phyloP scores from a whole-genome alignment of 2,797 vertebrate species.

The Pygocentrus nattereri region DNA sequence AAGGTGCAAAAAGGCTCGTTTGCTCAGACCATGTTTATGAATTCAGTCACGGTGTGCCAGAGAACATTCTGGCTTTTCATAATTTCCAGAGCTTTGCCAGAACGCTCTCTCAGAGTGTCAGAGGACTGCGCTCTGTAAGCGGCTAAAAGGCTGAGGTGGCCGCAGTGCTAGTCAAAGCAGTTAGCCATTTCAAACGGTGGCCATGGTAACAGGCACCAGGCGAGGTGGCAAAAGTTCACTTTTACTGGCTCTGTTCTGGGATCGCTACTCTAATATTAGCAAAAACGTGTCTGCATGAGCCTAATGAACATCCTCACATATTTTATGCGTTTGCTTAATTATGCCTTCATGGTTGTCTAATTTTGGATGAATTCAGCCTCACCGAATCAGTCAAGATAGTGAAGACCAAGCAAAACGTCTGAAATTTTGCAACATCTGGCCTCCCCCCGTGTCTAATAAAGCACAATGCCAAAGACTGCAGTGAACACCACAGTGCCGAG shows the following conservation, averaged over 20 bases:
- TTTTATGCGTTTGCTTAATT: background rate
- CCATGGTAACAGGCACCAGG: background rate
- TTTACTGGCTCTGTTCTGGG: background rate
- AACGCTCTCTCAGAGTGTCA: background rate
- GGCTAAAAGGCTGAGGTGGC: conserved; percentile 11
- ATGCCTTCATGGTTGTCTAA: background rate
- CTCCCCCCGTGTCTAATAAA: background rate
- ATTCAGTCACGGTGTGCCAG: background rate
- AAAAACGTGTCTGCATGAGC: background rate
- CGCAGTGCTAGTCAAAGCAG: background rate
- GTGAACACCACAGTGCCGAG: background rate
- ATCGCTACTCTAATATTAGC: background rate
- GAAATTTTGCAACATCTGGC: conserved; percentile 25
- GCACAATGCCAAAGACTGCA: conserved; percentile 1
- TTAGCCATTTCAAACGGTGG: conserved; percentile 9
- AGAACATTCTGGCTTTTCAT: conserved; percentile 17
- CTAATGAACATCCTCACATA: background rate
- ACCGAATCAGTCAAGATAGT: background rate
- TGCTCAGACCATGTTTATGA: background rate
- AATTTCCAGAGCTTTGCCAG: background rate
- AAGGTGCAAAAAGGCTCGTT: background rate
- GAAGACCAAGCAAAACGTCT: conserved; percentile 17
- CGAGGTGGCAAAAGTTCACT: background rate
- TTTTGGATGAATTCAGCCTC: background rate
- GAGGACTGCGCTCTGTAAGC: background rate